Base-by-base conservation (phyloP, 1,140 invertebrate genomes). In the Galendromus occidentalis region DNA sequence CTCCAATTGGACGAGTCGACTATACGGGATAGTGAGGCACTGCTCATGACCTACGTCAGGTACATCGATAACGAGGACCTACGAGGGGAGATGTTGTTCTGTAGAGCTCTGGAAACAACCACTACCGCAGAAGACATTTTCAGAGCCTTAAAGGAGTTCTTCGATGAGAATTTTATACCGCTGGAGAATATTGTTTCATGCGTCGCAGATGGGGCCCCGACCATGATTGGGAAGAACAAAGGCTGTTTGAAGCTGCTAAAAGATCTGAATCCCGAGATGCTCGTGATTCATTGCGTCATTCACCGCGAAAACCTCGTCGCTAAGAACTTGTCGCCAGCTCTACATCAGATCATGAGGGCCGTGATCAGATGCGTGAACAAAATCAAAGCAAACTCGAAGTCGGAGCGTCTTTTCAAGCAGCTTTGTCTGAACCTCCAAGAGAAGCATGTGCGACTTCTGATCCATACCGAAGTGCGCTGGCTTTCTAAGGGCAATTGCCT, bases 91-190 rank as follows among this genome's bases (percentile, higher is more conserved):
- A 42, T 64, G 55, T 68, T 72, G 65, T 71, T 72, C 67, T 70
- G 67, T 68, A 71, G 70, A 70, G 64, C 64, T 70, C 69, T 71
- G 67, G 45, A 72, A 71, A 39, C 33, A 39, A 39, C 33, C 44
- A 69, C 68, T 68, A 70, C 66, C 66, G 68, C 66, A 59, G 70
- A 68, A 71, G 67, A 71, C 70, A 69, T 67, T 45, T 67, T 64
- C 28, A 63, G 64, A 41, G 51, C 39, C 64, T n/a, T n/a, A n/a
- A 44, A 67, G 64, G 33, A 64, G 29, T 17, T 67, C 2, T 44
- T 44, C 64, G 45, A 29, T 42, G 39, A 45, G 29, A 67, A 67
- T 22, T 22, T 6, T 39, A 39, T 39, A 6, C 33, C 33, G 4
- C 33, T 9, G 4, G 33, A 9, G 9, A 39, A 39, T 9, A 6